Conservation (phyloP, 2,888 invertebrate genomes). For the Limenitis camilla region DNA sequence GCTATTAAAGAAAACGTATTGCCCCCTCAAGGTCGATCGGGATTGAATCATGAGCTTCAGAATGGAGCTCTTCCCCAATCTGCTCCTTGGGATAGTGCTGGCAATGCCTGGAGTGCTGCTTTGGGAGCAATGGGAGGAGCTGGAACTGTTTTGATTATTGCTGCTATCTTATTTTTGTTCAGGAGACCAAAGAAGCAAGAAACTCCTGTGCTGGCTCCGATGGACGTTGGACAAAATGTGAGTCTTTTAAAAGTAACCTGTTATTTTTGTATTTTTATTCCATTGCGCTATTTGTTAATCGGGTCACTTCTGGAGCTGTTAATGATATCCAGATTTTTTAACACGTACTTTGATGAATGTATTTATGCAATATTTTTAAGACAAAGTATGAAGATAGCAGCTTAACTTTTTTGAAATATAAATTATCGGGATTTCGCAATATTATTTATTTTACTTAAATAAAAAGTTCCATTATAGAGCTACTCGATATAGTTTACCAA, state of each 20-base stretch:
- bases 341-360: too few relatives aligned
- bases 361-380: too few relatives aligned
- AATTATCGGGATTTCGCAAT: too few relatives aligned
- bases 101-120: conserved; percentile 55
- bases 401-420: too few relatives aligned
- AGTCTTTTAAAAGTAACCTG: conserved; percentile 31
- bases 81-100: conserved; percentile 32
- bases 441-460: too few relatives aligned
- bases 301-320: too few relatives aligned
- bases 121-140: conserved; percentile 59
- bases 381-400: too few relatives aligned
- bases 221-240: conserved; percentile 58
- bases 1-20: conserved; percentile 1
- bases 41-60: background rate
- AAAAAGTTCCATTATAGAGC: too few relatives aligned
- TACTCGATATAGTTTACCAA: too few relatives aligned
- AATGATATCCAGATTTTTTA: too few relatives aligned
- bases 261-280: background rate
- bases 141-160: conserved; percentile 52
- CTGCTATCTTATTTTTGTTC: conserved; percentile 50
- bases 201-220: conserved; percentile 49
- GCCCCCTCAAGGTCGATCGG: conserved; percentile 40
- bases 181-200: conserved; percentile 47
- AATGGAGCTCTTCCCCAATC: background rate
- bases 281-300: too few relatives aligned